A percentile compares a stretch with the other conserved stretches of the same genome.
These are phyloP conservation scores for Zeus faber DNA, from an alignment of 2,113 vertebrate species.

Conservation along the genomic window DNA sequence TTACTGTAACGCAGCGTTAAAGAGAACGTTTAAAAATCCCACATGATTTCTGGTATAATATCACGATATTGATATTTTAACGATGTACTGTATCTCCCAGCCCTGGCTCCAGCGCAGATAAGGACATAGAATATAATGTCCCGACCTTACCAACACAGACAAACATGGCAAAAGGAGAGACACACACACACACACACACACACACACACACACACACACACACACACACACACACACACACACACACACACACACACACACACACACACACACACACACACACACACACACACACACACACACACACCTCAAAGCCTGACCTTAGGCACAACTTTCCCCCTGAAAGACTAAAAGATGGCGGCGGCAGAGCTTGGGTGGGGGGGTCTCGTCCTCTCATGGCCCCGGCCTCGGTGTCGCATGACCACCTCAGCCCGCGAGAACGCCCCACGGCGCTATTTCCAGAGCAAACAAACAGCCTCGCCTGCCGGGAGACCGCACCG, in stretches of 20 bases:
- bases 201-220: background rate
- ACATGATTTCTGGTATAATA: too few species aligned
- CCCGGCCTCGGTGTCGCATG: slow-evolving; percentile 41
- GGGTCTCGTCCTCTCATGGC: slow-evolving; percentile 21
- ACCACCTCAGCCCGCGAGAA: slow-evolving; percentile 42
- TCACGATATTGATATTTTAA: too few species aligned
- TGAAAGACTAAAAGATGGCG: slow-evolving; percentile 17
- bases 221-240: background rate
- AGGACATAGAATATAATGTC: too few species aligned
- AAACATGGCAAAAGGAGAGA: background rate
- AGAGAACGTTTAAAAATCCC: too few species aligned
- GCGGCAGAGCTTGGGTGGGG: slow-evolving; percentile 4
- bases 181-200: background rate
- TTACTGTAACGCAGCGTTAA: too few species aligned
- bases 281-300: slow-evolving; percentile 12
- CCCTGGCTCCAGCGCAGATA: too few species aligned
- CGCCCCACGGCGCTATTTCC: slow-evolving; percentile 36
- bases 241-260: slow-evolving; percentile 5
- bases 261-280: slow-evolving; percentile 9
- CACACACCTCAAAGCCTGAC: too few species aligned
- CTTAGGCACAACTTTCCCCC: slow-evolving; percentile 8
- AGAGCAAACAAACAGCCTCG: slow-evolving; percentile 46
- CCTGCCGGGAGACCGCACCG: slow-evolving; percentile 18
- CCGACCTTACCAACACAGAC: slow-evolving; percentile 13
- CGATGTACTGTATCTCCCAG: too few species aligned